Evolutionary conservation across 2,888 invertebrate genomes (phyloP), one percentile per base, ranked within the genome.

Genomic region (Torymus aiolomorphi): DNA sequence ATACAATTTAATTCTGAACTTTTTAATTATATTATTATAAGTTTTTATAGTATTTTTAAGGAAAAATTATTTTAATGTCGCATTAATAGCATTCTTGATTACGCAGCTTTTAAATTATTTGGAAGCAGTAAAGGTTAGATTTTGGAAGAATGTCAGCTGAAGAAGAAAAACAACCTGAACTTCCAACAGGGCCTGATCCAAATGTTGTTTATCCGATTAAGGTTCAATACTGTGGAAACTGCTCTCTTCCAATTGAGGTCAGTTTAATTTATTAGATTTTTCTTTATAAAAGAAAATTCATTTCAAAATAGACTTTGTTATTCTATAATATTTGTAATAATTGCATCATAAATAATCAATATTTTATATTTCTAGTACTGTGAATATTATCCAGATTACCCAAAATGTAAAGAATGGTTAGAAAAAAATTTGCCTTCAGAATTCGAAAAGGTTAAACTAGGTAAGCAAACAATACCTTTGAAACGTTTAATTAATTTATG

Each of bases 341-440:
- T 61, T 31, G 0, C 24, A 16, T 54, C 24, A 67, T 42, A 11
- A 24, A 12, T 76, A 71, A 67, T 75, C 14, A 63, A 62, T 71
- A 65, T 66, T 67, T 66, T 78, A 42, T 61, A 14, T 72, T 70
- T 73, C 79, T 89, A 97, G 96, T 99, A 98, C 90, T 99, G 99
- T 91, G 98, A 99, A 92, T 98, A 97, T 91, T 98, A 98, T 91
- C 98, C 98, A 12, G 97, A 97, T 90, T 97, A 97, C 90, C 98
- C 98, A 83, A 97, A 97, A 91, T 99, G 99, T 90, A 97, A 98
- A 90, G 95, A 95, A 84, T 99, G 99, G 99, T 91, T 99, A 83
- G 97, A 98, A 91, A 96, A 96, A 87, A 95, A 98, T 92, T 92
- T 99, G 83, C 98, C 99, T 0, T 95, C 95, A 65, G 96, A 98